phyloP scores from a whole-genome alignment of 1,140 invertebrate genomes.

The Drosophila neocordata region DNA sequence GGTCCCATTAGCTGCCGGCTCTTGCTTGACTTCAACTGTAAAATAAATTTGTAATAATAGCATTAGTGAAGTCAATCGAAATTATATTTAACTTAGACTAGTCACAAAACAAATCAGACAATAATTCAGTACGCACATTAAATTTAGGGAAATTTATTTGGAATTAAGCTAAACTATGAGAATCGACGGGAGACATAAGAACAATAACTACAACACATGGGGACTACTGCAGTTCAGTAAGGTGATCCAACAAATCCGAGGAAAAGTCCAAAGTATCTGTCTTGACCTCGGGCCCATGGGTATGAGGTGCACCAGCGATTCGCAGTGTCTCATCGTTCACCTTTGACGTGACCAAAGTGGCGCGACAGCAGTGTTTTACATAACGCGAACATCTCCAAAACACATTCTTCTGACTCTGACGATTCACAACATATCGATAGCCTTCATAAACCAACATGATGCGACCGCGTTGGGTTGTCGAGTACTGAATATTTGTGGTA shows the following conservation, averaged over 20 bases:
- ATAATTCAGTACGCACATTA: constrained; percentile 16
- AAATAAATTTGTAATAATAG: constrained; percentile 15
- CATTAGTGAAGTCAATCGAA: constrained; percentile 31
- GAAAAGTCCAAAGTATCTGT: constrained; percentile 64
- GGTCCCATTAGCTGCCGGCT: constrained; percentile 19
- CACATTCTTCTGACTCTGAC: constrained; percentile 79
- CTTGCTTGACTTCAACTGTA: constrained; percentile 61
- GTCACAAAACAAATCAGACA: constrained; percentile 33
- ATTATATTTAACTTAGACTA: neutral
- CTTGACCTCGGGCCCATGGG: constrained; percentile 72
- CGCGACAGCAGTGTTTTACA: constrained; percentile 77
- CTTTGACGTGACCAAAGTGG: constrained; percentile 80
- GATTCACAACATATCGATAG: constrained; percentile 79
- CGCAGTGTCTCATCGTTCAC: constrained; percentile 61
- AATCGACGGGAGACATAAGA: constrained; percentile 14
- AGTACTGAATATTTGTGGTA: constrained; percentile 59
- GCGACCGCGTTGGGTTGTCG: constrained; percentile 78
- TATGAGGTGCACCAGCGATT: constrained; percentile 73
- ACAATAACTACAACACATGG: neutral
- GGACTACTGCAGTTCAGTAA: constrained; percentile 53
- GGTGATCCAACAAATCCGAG: constrained; percentile 66
- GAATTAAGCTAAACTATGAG: constrained; percentile 40
- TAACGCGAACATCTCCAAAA: constrained; percentile 82
- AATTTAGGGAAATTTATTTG: constrained; percentile 41
- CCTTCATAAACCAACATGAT: constrained; percentile 81